Percentiles rank a stretch among this genome's conserved stretches.
phyloP scores from a whole-genome alignment of 2,888 invertebrate genomes.

The Falcaria lacertinaria region DNA sequence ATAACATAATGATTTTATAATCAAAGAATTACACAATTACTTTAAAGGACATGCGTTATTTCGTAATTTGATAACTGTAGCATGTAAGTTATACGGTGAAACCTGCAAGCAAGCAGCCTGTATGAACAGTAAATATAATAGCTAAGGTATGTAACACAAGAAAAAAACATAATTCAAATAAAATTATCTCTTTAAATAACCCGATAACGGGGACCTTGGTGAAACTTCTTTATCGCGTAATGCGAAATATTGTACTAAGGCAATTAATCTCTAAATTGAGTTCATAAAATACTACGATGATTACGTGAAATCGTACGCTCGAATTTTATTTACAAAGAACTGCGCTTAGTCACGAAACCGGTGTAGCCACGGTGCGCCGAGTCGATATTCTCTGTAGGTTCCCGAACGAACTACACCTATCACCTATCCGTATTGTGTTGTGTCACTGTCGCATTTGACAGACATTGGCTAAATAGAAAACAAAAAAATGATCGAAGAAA shows the following conservation, averaged over 20 bases:
- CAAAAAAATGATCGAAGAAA: conserved; percentile 62
- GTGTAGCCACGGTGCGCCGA: too few relatives aligned
- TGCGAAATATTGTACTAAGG: conserved; percentile 19
- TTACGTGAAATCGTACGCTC: conserved; percentile 45
- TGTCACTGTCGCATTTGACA: conserved; percentile 56
- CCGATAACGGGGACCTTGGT: conserved; percentile 35
- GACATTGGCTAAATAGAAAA: conserved; percentile 21
- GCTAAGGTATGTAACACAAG: too few relatives aligned
- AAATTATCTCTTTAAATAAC: conserved; percentile 5
- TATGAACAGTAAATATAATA: too few relatives aligned
- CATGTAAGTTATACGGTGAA: too few relatives aligned
- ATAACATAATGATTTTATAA: too few relatives aligned
- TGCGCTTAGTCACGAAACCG: conserved; percentile 48
- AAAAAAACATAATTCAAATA: conserved; percentile 3
- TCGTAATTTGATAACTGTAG: too few relatives aligned
- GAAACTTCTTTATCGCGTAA: conserved; percentile 31
- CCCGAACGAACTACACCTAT: conserved; percentile 34
- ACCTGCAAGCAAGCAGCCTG: too few relatives aligned
- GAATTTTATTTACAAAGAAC: conserved; percentile 34
- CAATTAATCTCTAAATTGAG: conserved; percentile 31
- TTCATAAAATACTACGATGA: conserved; percentile 35
- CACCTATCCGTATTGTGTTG: conserved; percentile 25
- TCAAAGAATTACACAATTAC: too few relatives aligned
- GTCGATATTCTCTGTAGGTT: conserved; percentile 28
- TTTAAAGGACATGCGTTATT: too few relatives aligned